Evolutionary conservation across 2,888 invertebrate species (phyloP).

Genomic region (Bibio marci): DNA sequence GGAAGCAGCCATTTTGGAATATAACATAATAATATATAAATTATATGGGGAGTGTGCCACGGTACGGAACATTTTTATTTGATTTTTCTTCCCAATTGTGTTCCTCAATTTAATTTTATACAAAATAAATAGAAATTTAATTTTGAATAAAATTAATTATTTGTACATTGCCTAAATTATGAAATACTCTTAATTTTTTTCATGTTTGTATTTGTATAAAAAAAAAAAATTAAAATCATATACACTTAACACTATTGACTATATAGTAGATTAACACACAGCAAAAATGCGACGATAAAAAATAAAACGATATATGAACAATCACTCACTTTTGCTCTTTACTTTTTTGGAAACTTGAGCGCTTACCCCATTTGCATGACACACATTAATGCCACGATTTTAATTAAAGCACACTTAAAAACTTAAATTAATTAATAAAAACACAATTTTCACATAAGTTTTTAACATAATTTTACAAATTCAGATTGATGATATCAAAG

Average conservation of each 20-base stretch:
- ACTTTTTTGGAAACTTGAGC: slow-evolving; percentile 13
- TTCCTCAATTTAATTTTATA: slow-evolving; percentile 39
- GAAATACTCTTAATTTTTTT: background rate
- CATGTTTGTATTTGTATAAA: too few species aligned
- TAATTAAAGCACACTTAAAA: slow-evolving; percentile 32
- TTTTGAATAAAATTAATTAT: background rate
- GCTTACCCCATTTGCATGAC: slow-evolving; percentile 50
- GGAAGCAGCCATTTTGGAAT: slow-evolving; percentile 44
- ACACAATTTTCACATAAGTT: slow-evolving; percentile 33
- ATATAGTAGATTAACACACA: too few species aligned
- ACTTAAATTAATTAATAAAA: slow-evolving; percentile 34
- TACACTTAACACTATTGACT: too few species aligned
- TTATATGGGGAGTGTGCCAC: slow-evolving; percentile 11
- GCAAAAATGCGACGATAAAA: too few species aligned
- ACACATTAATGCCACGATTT: slow-evolving; percentile 44
- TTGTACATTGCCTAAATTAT: background rate
- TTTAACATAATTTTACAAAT: slow-evolving; percentile 36
- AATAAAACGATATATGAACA: too few species aligned
- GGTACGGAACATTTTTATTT: slow-evolving; percentile 4
- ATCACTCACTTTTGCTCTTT: background rate
- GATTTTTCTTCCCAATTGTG: slow-evolving; percentile 16
- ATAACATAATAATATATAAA: slow-evolving; percentile 2
- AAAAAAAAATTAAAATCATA: too few species aligned
- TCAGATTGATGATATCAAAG: slow-evolving; percentile 40
- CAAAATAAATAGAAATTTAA: slow-evolving; percentile 14